Evolutionary conservation across 2,113 vertebrate species (phyloP).

Genomic region (Circaetus gallicus): DNA sequence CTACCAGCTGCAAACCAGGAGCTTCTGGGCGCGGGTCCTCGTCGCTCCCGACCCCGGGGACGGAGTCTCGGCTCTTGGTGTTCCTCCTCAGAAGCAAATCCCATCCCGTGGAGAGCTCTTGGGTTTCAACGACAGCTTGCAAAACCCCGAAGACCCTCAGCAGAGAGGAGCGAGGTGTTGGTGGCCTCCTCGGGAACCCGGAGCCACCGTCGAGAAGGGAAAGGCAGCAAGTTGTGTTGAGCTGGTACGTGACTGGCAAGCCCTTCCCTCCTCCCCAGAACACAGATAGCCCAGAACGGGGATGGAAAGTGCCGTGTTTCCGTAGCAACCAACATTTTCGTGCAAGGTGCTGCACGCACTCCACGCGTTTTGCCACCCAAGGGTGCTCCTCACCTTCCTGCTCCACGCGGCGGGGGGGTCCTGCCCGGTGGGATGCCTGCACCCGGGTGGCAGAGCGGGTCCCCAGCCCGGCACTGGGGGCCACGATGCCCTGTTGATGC

Average conservation of each 20-base stretch:
- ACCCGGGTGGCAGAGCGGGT: fast-evolving
- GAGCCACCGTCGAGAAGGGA: background rate
- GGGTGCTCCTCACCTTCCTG: slow-evolving; percentile 43
- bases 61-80: fast-evolving
- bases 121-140: background rate
- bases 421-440: fast-evolving
- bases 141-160: background rate
- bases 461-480: background rate
- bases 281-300: slow-evolving; percentile 35
- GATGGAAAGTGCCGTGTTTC: slow-evolving; percentile 51
- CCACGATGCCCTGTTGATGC: fast-evolving
- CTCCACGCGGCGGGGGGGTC: fast-evolving
- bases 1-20: background rate
- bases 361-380: slow-evolving; percentile 28
- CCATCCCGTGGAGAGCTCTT: background rate
- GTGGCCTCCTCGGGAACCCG: background rate
- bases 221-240: background rate
- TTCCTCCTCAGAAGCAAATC: background rate
- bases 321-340: slow-evolving; percentile 54
- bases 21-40: background rate
- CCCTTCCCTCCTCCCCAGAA: slow-evolving; percentile 55
- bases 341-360: slow-evolving; percentile 50
- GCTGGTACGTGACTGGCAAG: slow-evolving; percentile 37
- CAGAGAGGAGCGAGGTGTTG: background rate
- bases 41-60: fast-evolving